These are phyloP conservation scores for Morinoia aosen DNA, from an alignment of 2,888 invertebrate genomes.

Conservation along the genomic window DNA sequence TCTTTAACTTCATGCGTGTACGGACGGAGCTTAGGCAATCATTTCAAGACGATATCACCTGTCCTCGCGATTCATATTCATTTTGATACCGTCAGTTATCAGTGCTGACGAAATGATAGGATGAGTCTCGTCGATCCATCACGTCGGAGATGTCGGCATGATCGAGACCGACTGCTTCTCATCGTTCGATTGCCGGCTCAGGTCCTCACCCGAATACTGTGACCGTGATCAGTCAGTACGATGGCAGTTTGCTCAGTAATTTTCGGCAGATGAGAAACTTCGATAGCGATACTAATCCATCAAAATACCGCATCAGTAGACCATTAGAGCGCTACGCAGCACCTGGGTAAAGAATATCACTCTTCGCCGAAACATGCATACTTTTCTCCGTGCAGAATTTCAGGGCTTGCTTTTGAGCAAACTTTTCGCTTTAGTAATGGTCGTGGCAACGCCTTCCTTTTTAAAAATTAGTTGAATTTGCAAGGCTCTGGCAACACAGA, in stretches of 20 bases:
- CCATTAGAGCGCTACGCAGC: not conserved
- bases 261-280: not conserved
- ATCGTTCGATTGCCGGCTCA: constrained; percentile 23
- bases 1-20: not conserved
- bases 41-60: not conserved
- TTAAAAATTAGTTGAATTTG: not conserved
- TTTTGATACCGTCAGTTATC: not conserved
- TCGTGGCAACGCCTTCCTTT: not conserved
- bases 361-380: not conserved
- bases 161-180: constrained; percentile 1
- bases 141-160: constrained; percentile 20
- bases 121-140: constrained; percentile 10
- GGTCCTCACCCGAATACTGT: not conserved
- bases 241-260: constrained; percentile 25
- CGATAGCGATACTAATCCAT: constrained; percentile 21
- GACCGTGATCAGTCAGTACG: constrained; percentile 19
- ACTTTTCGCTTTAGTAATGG: not conserved
- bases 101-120: constrained; percentile 44
- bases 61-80: not conserved
- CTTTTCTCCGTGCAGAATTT: not conserved
- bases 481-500: not conserved
- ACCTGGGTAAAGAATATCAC: constrained; percentile 23
- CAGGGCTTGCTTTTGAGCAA: not conserved
- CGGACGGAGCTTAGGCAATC: not conserved
- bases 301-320: constrained; percentile 21